A percentile compares a stretch with the other conserved stretches of the same genome.
These are phyloP conservation scores for Drosophila diplacantha DNA, from an alignment of 2,888 invertebrate species.

Conservation along the genomic window DNA sequence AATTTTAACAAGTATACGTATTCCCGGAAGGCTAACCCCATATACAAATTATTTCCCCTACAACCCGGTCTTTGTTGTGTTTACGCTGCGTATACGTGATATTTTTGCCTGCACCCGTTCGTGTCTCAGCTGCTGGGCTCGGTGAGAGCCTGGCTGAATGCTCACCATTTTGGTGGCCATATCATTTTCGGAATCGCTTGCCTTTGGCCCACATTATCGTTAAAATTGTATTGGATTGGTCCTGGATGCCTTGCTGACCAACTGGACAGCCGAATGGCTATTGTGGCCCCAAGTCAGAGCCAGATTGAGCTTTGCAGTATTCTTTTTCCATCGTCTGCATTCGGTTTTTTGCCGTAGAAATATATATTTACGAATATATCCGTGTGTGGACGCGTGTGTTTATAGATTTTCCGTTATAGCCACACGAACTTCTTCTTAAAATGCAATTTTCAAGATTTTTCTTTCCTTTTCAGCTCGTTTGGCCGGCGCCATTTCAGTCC, in stretches of 20 bases:
- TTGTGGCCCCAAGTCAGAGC: slow-evolving; percentile 47
- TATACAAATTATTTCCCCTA: no score
- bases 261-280: slow-evolving; percentile 43
- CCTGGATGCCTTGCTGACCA: slow-evolving; percentile 47
- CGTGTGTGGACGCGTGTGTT: slow-evolving; percentile 34
- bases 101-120: slow-evolving; percentile 21
- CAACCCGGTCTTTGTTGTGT: slow-evolving; percentile 3
- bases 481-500: slow-evolving; percentile 52
- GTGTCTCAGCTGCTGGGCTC: neutral
- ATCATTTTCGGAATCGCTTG: slow-evolving; percentile 61
- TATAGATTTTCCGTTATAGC: slow-evolving; percentile 71
- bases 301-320: slow-evolving; percentile 44
- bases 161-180: slow-evolving; percentile 54
- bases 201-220: slow-evolving; percentile 60
- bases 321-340: slow-evolving; percentile 43
- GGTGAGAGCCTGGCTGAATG: neutral
- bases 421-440: slow-evolving; percentile 73
- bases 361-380: slow-evolving; percentile 4
- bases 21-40: no score
- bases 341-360: slow-evolving; percentile 29
- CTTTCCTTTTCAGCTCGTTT: slow-evolving; percentile 33
- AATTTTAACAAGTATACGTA: neutral
- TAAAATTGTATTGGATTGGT: slow-evolving; percentile 71
- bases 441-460: slow-evolving; percentile 73
- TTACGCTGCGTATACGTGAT: slow-evolving; percentile 38